Percentiles rank a stretch among this genome's conserved stretches.
phyloP scores from a whole-genome alignment of 1,140 invertebrate species.

The Calosoma granatense region DNA sequence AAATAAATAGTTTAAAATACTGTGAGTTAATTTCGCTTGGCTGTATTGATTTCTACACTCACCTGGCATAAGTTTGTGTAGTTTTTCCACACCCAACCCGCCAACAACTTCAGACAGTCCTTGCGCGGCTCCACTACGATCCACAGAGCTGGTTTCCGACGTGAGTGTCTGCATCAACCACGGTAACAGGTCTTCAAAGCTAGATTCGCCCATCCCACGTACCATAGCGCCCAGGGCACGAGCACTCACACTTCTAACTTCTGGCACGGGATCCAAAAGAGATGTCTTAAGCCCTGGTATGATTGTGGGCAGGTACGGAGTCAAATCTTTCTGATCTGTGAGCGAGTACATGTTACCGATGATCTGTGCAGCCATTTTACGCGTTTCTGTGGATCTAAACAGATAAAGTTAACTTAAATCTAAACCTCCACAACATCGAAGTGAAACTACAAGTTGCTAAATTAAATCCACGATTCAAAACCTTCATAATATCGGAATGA shows the following conservation, averaged over 20 bases:
- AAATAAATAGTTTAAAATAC: no score
- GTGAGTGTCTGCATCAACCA: conserved; percentile 99
- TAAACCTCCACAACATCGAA: no score
- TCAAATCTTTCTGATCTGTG: conserved; percentile 96
- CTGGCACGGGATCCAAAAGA: conserved; percentile 93
- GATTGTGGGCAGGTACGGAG: conserved; percentile 92
- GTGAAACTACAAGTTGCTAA: no score
- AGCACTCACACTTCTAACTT: conserved; percentile 86
- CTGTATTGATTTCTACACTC: conserved; percentile 15
- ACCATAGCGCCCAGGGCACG: conserved; percentile 96
- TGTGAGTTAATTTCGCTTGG: no score
- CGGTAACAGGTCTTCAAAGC: conserved; percentile 89
- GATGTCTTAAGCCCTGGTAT: conserved; percentile 96
- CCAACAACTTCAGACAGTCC: conserved; percentile 90
- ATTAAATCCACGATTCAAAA: no score
- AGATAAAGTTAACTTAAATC: not conserved
- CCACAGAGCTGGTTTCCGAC: conserved; percentile 89
- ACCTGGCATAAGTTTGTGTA: conserved; percentile 92
- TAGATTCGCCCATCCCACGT: conserved; percentile 88
- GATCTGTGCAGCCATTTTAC: conserved; percentile 98
- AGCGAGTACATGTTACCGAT: conserved; percentile 99
- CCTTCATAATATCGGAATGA: no score
- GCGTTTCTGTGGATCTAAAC: conserved; percentile 75
- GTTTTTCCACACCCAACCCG: conserved; percentile 87
- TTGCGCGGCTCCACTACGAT: conserved; percentile 96